Percentiles rank a stretch among this genome's conserved stretches.
Evolutionary conservation across 2,797 vertebrate genomes (phyloP).

Genomic region (Protonibea diacanthus): DNA sequence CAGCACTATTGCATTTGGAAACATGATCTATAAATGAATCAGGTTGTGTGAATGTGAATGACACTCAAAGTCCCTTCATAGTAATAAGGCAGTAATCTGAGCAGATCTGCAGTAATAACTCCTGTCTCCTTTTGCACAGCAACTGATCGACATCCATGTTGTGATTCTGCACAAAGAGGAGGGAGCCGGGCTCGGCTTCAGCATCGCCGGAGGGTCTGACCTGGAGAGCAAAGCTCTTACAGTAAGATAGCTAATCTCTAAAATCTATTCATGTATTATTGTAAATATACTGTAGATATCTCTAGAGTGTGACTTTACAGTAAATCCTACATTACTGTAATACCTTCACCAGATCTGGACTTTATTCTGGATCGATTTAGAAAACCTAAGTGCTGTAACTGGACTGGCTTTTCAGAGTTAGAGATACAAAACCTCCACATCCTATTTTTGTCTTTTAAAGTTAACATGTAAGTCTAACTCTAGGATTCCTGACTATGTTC

Average conservation of each 20-base stretch:
- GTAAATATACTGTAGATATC: not conserved
- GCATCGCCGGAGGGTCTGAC: constrained; percentile 93
- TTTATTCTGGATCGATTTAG: too few relatives aligned
- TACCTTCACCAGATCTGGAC: not conserved
- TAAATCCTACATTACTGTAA: not conserved
- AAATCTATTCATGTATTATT: not conserved
- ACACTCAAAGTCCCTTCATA: not conserved
- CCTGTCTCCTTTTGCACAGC: constrained; percentile 80
- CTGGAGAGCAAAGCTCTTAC: constrained; percentile 92
- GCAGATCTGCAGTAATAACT: not conserved
- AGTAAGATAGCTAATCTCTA: constrained; percentile 80
- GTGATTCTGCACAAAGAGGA: constrained; percentile 96
- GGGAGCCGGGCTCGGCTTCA: constrained; percentile 94
- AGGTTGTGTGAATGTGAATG: not conserved
- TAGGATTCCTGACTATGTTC: too few relatives aligned
- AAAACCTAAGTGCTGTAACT: too few relatives aligned
- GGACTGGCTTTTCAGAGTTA: too few relatives aligned
- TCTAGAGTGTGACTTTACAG: not conserved
- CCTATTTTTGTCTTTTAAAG: not conserved
- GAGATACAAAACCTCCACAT: too few relatives aligned
- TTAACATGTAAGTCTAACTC: not conserved
- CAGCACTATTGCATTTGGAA: not conserved
- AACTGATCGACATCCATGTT: constrained; percentile 92
- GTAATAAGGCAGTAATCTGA: not conserved
- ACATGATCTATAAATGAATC: not conserved